Evolutionary conservation across 2,113 vertebrate genomes (phyloP).

Genomic region (Misgurnus mizolepis): DNA sequence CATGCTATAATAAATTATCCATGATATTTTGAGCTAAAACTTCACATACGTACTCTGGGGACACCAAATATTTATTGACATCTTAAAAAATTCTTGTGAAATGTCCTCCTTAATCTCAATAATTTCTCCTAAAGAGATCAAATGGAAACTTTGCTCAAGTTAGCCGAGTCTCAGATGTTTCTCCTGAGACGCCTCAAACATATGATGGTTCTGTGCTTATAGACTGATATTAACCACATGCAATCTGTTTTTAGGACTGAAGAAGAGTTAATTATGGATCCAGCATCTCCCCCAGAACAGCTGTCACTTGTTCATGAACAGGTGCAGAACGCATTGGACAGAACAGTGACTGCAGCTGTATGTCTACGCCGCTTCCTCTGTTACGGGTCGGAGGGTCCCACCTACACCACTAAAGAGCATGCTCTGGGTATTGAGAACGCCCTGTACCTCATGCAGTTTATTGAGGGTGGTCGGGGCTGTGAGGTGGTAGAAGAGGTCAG

Average conservation of each 20-base stretch:
- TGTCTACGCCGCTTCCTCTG: conserved; percentile 87
- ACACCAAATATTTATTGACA: too few relatives aligned
- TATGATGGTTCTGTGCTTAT: neutral
- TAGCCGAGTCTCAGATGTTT: too few relatives aligned
- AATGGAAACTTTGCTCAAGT: too few relatives aligned
- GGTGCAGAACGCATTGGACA: conserved; percentile 60
- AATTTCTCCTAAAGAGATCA: too few relatives aligned
- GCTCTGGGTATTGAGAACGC: conserved; percentile 73
- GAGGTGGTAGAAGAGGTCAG: conserved; percentile 88
- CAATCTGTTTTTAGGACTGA: neutral
- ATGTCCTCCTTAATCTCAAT: too few relatives aligned
- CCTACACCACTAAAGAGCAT: conserved; percentile 80
- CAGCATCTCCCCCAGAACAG: conserved; percentile 12
- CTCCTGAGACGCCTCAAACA: too few relatives aligned
- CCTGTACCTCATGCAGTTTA: conserved; percentile 78
- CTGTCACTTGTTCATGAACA: conserved; percentile 5
- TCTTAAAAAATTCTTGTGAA: too few relatives aligned
- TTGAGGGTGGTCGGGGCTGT: conserved; percentile 84
- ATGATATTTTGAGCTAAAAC: too few relatives aligned
- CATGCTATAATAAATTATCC: too few relatives aligned
- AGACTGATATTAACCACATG: neutral
- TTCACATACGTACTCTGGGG: too few relatives aligned
- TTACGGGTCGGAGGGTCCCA: conserved; percentile 83
- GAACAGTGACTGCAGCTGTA: conserved; percentile 77
- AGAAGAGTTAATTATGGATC: conserved; percentile 28